These are phyloP conservation scores for Setipinna tenuifilis DNA, from an alignment of 2,797 vertebrate genomes.

Conservation along the genomic window DNA sequence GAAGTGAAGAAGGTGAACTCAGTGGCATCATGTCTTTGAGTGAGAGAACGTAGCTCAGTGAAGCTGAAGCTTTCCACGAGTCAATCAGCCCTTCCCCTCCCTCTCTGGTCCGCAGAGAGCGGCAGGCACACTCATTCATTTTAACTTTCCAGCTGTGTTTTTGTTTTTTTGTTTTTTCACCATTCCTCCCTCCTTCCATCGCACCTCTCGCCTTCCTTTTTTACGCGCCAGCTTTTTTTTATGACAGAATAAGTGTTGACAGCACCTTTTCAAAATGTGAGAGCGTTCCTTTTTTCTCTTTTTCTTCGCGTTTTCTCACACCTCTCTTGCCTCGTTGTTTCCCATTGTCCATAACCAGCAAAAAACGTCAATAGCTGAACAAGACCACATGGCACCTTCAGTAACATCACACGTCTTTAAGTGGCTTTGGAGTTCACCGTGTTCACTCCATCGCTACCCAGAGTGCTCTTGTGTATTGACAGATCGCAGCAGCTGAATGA, in stretches of 20 bases:
- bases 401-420: not conserved
- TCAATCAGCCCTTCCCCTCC: not conserved
- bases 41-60: not conserved
- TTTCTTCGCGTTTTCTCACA: not conserved
- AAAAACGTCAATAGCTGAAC: constrained; percentile 13
- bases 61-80: constrained; percentile 5
- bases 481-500: constrained; percentile 10
- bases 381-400: not conserved
- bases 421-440: not conserved
- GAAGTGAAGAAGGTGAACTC: not conserved
- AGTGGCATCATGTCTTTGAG: not conserved
- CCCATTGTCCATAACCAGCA: not conserved
- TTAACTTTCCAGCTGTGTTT: constrained; percentile 68
- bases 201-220: not conserved
- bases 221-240: constrained; percentile 44
- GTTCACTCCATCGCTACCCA: not conserved
- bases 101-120: not conserved
- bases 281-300: constrained; percentile 40
- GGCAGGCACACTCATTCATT: constrained; percentile 54
- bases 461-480: constrained; percentile 18
- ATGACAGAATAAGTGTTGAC: constrained; percentile 61
- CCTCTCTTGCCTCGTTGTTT: not conserved
- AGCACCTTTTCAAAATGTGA: constrained; percentile 51
- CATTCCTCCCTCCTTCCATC: constrained; percentile 47
- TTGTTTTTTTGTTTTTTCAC: constrained; percentile 60